Percentiles rank a stretch among this genome's conserved stretches.
Evolutionary conservation across 2,888 invertebrate species (phyloP).

Genomic region (Dasypolia templi): DNA sequence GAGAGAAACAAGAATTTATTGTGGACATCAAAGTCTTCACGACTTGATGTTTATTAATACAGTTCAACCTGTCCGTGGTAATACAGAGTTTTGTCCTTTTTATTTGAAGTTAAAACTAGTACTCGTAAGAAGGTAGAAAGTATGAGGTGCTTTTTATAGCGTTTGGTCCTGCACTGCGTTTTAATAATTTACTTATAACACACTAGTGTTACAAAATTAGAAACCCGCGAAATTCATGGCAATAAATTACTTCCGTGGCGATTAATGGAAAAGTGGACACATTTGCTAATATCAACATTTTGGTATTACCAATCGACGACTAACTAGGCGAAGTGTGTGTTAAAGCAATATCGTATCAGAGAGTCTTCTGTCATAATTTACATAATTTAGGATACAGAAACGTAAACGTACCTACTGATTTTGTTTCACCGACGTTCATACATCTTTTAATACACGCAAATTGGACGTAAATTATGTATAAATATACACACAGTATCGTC

Average conservation of each 20-base stretch:
- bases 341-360: no score
- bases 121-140: not conserved
- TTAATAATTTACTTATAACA: no score
- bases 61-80: conserved; percentile 57
- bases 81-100: conserved; percentile 45
- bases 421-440: not conserved
- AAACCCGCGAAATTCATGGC: no score
- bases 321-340: no score
- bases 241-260: no score
- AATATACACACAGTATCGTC: not conserved
- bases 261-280: not conserved
- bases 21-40: conserved; percentile 44
- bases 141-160: not conserved
- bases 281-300: not conserved
- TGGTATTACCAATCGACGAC: not conserved
- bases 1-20: conserved; percentile 65
- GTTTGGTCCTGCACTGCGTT: not conserved
- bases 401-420: not conserved
- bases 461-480: not conserved
- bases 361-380: not conserved
- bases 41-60: conserved; percentile 63
- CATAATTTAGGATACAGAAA: not conserved
- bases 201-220: no score
- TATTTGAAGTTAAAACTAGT: conserved; percentile 40
- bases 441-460: not conserved